Evolutionary conservation across 2,113 vertebrate species (phyloP), one percentile per base, ranked within the genome.

Genomic region (Pycnonotus jocosus): DNA sequence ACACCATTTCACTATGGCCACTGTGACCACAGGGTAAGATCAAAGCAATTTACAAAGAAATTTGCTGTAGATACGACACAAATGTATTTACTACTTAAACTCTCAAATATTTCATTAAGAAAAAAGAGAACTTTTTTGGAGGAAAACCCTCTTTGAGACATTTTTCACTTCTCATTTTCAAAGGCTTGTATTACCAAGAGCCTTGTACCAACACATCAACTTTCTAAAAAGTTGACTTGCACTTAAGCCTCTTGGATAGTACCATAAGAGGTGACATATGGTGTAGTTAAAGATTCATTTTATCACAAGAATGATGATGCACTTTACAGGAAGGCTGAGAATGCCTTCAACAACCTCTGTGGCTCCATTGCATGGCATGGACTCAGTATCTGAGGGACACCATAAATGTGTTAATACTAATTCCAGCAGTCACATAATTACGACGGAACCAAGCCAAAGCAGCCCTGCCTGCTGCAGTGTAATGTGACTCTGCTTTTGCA

Each of bases 381-480:
- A 50, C 45, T 80, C 83, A 95, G 9, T 33, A 77, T 60, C 79
- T 62, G 62, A 66, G 44, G 1, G n/a, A 15, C 50, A 82, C 44
- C 80, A 73, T 19, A 82, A 91, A 89, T 31, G 60, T 7, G 2
- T 69, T 87, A 92, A 79, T 56, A 78, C 47, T 60, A 56, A 88
- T 90, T 91, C 92, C 64, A 96, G 72, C 91, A 94, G 76, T 31
- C 65, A 80, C 53, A 37, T 71, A 65, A 60, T 38, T 47, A 65
- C 2, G 1, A 64, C 22, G 17, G 45, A 90, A 37, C 24, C n/a
- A 88, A 97, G 68, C 71, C 51, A 77, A 53, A 77, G 50, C 7
- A 7, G 69, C 61, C 65, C 81, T 81, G 85, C 60, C 58, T 74
- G 44, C 68, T 23, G 54, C 45, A 90, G 33, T 71, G 82, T 74